These are phyloP conservation scores for Xylocampa areola DNA, from an alignment of 2,888 invertebrate genomes.

Conservation along the genomic window DNA sequence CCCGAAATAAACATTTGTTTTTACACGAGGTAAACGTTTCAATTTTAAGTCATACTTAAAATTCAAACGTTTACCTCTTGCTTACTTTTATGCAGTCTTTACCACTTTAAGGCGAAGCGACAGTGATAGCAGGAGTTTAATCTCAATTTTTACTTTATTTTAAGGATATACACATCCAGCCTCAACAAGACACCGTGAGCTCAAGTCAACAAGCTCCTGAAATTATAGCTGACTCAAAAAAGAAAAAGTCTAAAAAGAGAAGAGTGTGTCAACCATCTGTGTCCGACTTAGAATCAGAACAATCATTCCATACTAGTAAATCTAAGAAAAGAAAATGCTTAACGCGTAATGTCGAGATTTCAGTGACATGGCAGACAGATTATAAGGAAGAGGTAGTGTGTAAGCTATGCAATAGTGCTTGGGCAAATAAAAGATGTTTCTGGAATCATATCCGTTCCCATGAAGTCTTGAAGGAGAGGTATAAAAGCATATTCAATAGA, in stretches of 20 bases:
- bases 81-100: no score
- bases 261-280: conserved; percentile 21
- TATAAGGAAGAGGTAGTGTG: conserved; percentile 67
- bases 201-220: conserved; percentile 57
- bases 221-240: conserved; percentile 13
- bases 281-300: conserved; percentile 37
- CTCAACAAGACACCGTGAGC: conserved; percentile 61
- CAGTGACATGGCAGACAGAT: conserved; percentile 56
- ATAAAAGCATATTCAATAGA: conserved; percentile 62
- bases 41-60: no score
- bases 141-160: no score
- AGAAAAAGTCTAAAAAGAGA: conserved; percentile 21
- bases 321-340: conserved; percentile 9
- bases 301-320: conserved; percentile 12
- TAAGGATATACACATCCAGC: conserved; percentile 38
- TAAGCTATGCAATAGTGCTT: conserved; percentile 63
- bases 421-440: conserved; percentile 23
- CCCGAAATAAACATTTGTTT: no score
- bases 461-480: conserved; percentile 54
- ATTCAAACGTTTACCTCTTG: no score
- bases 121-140: no score
- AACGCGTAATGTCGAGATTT: conserved; percentile 4
- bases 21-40: no score
- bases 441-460: conserved; percentile 54
- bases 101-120: no score